Evolutionary conservation across 2,113 vertebrate genomes (phyloP).

Genomic region (Pelusios castaneus): DNA sequence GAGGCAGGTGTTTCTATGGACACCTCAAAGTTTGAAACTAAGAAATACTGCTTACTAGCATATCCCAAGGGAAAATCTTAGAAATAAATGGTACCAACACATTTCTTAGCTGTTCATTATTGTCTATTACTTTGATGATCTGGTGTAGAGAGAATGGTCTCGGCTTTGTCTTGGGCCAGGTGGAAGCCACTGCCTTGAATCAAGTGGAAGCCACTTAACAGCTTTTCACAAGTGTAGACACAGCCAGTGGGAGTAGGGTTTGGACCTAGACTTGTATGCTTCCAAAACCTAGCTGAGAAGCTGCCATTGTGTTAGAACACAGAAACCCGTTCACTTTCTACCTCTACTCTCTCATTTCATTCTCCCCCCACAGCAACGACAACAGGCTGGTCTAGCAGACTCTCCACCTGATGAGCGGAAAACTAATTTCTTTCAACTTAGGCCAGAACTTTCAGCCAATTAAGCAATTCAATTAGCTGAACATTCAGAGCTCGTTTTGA

Average conservation of each 20-base stretch:
- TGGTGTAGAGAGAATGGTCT: background rate
- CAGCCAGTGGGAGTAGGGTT: background rate
- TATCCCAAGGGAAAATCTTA: background rate
- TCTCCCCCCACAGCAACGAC: background rate
- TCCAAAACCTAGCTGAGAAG: background rate
- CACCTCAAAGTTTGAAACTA: background rate
- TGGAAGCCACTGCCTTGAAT: background rate
- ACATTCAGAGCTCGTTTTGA: background rate
- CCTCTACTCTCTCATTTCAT: background rate
- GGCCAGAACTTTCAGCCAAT: background rate
- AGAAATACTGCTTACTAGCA: background rate
- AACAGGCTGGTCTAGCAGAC: background rate
- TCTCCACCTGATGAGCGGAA: background rate
- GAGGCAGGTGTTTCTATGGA: background rate
- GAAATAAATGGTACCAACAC: background rate
- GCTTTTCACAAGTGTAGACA: background rate
- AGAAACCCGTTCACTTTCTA: accelerated
- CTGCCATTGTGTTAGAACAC: background rate
- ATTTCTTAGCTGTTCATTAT: background rate
- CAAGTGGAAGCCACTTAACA: background rate
- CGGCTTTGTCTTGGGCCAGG: background rate
- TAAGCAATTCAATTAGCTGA: background rate
- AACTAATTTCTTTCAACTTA: background rate
- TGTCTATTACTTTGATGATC: background rate
- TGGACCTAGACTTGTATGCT: background rate